Base-by-base conservation (phyloP, 1,140 invertebrate genomes). In the Aphaenogaster floridana region DNA sequence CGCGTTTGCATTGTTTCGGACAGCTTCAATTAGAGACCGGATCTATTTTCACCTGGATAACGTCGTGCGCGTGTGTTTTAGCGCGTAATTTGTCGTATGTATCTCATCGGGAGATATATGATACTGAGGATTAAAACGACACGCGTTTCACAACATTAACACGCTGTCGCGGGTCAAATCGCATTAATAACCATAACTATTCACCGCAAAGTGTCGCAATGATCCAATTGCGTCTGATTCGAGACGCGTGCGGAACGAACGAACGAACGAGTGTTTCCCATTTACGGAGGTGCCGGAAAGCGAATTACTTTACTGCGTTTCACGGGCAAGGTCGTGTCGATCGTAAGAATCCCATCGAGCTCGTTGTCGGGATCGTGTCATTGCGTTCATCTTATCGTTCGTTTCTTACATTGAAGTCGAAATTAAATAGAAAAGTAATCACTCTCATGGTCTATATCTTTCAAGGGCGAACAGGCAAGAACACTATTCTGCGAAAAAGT, bases 191-290 rank as follows among this genome's bases (percentile, higher is more conserved):
- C 48, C 74, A 86, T 66, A 59, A 28, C 54, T 72, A 71, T 87
- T 69, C 74, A 74, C 17, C 11, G 5, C 64, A n/a, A 87, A 83
- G 39, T 72, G 59, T 77, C 86, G 63, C 78, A 89, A 88, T 86
- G 86, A 88, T 79, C 61, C 88, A 90, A 91, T 91, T 91, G 86
- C 61, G 42, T 86, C 86, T 90, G 88, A 91, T 86, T 77, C 57
- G 68, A 80, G 36, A 86, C 68, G 86, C 84, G 59, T 79, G 88
- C 77, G 57, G 68, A 91, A 86, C 61, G n/a, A 28, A 28, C 4
- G 64, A 69, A 34, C 72, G 81, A 81, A 68, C 76, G 83, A 64
- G 45, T 69, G 36, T 68, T 88, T 54, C 34, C 17, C 9, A 54
- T 45, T 21, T 77, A 21, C 42, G 66, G 72, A 76, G 64, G 79